Base-by-base conservation (phyloP, 2,797 vertebrate genomes). In the Eospalax fontanierii region DNA sequence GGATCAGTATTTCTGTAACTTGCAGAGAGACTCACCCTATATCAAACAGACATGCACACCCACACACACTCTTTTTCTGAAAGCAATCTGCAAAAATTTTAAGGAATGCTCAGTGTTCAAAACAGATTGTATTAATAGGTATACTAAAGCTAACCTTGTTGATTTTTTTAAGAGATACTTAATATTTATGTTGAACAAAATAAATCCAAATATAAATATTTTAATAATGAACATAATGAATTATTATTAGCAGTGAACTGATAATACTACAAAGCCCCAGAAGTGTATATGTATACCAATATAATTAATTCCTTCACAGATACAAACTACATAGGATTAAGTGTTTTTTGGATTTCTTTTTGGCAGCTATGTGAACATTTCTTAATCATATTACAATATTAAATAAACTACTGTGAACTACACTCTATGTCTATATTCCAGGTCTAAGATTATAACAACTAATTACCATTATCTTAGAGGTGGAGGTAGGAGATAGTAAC, bases 61-160 rank as follows among this genome's bases (percentile, higher is more conserved):
- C 35, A 61, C 71, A 61, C 54, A 74, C 54, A 35, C 35, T 59
- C 26, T 35, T n/a, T n/a, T 57, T 57, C 50, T 30, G n/a, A 86
- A 71, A 86, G 66, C 66, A 85, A 71, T 70, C 24, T 33, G 38
- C 7, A 10, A 73, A 59, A 40, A 89, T 74, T 96, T 92, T 46
- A 90, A 89, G 10, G 74, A 30, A 73, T 76, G 14, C 4, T 79
- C 57, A 86, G 12, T 85, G 73, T 19, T 94, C 85, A 75, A 66
- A 82, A 89, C 30, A 63, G 24, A 74, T 63, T 54, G 35, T 26
- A 71, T 0, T 89, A 40, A 88, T 66, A 30, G 54, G 11, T 50
- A 71, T 16, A 82, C 85, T 81, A 86, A 82, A 79, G 57, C 40
- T 94, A 57, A 95, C 57, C 86, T 92, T 88, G 66, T 30, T 57